Evolutionary conservation across 2,113 vertebrate species (phyloP), one percentile per base, ranked within the genome.

Genomic region (Dascyllus trimaculatus): DNA sequence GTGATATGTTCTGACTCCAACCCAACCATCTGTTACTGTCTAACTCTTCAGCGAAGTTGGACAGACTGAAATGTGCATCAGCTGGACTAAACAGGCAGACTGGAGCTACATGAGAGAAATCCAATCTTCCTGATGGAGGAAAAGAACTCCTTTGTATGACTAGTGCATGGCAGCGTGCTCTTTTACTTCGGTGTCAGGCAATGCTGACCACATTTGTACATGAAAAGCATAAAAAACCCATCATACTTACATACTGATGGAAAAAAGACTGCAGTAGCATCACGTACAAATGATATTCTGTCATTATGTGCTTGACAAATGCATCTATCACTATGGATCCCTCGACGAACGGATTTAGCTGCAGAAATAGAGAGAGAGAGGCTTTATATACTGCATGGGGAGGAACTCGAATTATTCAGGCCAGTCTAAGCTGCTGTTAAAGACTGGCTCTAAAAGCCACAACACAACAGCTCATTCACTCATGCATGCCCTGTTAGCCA

Each of bases 401-500:
- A 54, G 40, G 8, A 46, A 40, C n/a, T 67, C 25, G 11, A 71
- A 40, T 58, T 21, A 77, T 75, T 65, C 57, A 62, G 26, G 71
- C 35, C 70, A 56, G 35, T 17, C 49, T 71, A 1, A 64, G 59
- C 65, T 29, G 71, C 66, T 80, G 80, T 77, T 65, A 66, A 48
- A 53, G 18, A 15, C 46, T 32, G 49, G 5, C 69, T 77, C 43
- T 73, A 70, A 87, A 84, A 84, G 80, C 85, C 66, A 62, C 67
- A 66, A 57, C 70, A 76, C 54, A 82, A 57, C 63, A 61, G 49
- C 63, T 54, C 61, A 57, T 40, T 75, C 75, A 64, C 46, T 91
- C 85, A 89, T 85, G 76, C 69, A 64, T 74, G 17, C 49, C 52
- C 60, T 65, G 59, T 81, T 85, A 83, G 68, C 51, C 56, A 46